Evolutionary conservation across 2,888 invertebrate species (phyloP), one percentile per base, ranked within the genome.

Genomic region (Graphium colonna): DNA sequence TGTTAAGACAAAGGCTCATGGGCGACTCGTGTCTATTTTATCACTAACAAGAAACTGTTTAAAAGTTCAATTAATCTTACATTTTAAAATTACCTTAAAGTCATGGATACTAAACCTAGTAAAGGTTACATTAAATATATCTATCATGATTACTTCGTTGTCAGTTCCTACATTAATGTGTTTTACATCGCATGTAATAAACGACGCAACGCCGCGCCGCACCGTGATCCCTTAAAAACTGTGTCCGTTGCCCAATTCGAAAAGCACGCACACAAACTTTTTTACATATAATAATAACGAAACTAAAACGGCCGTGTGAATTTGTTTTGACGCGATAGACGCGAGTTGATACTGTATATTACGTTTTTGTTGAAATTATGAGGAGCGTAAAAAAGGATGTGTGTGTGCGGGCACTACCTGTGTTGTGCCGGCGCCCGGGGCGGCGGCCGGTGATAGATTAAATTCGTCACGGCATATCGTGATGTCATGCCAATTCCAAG

Each of bases 391-490:
- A 62, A 62, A 61, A 58, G 57, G 59, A 71, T 65, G 79, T 69
- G 73, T 74, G 74, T 82, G 80, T 77, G 77, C 76, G 78, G 76
- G 74, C 77, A 60, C 82, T 84, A 82, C 83, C 82, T 82, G 82
- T 80, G 78, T 79, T 77, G 62, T 63, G 68, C 71, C 82, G 85
- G 84, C 88, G 87, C 86, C 86, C 69, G 73, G 62, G 84, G 82
- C 41, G 57, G 62, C 67, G 61, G 61, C 58, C 75, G 83, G 88
- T 88, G 87, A 88, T 89, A 88, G 89, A 89, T 89, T 88, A 85
- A 84, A 88, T 89, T 85, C 77, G 89, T 79, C 83, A 85, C 87
- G 87, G 80, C 75, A 85, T 81, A 84, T 86, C 86, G 76, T 82
- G 82, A 81, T 86, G 87, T 86, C 85, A 87, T 81, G 89, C 86